phyloP scores from a whole-genome alignment of 2,113 vertebrate species.

The Sebastes fasciatus region DNA sequence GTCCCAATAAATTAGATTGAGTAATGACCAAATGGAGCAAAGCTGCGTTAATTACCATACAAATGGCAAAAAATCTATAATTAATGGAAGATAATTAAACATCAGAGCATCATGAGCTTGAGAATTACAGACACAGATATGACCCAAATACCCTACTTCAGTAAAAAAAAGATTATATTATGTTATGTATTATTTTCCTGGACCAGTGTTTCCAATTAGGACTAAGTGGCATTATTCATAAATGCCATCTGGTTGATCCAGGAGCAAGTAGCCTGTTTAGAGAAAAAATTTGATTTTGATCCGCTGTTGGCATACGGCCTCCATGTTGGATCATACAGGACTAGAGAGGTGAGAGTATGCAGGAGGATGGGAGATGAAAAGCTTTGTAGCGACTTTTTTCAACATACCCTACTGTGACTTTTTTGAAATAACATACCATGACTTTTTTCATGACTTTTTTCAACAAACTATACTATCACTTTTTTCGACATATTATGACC shows the following conservation, averaged over 20 bases:
- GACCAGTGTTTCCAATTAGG: constrained; percentile 74
- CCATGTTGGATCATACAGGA: constrained; percentile 39
- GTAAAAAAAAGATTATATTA: constrained; percentile 72
- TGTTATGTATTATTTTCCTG: constrained; percentile 55
- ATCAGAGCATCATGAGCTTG: constrained; percentile 61
- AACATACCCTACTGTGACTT: no score
- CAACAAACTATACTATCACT: no score
- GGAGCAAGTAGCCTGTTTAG: constrained; percentile 73
- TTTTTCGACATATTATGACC: no score
- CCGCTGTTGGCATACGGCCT: constrained; percentile 45
- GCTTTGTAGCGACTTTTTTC: not conserved
- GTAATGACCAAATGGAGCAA: constrained; percentile 59
- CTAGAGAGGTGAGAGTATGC: constrained; percentile 15
- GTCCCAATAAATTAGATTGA: constrained; percentile 59
- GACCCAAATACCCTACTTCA: constrained; percentile 77
- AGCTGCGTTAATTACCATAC: constrained; percentile 70
- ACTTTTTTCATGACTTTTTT: no score
- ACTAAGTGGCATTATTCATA: constrained; percentile 82
- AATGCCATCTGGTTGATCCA: constrained; percentile 75
- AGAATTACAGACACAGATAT: constrained; percentile 78
- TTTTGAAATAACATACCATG: no score
- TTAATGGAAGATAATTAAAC: constrained; percentile 72
- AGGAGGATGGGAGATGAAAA: not conserved
- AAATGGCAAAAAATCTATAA: constrained; percentile 67
- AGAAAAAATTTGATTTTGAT: constrained; percentile 64